A percentile compares a stretch with the other conserved stretches of the same genome.
Evolutionary conservation across 2,113 vertebrate species (phyloP).

Genomic region (Puffinus mauretanicus): DNA sequence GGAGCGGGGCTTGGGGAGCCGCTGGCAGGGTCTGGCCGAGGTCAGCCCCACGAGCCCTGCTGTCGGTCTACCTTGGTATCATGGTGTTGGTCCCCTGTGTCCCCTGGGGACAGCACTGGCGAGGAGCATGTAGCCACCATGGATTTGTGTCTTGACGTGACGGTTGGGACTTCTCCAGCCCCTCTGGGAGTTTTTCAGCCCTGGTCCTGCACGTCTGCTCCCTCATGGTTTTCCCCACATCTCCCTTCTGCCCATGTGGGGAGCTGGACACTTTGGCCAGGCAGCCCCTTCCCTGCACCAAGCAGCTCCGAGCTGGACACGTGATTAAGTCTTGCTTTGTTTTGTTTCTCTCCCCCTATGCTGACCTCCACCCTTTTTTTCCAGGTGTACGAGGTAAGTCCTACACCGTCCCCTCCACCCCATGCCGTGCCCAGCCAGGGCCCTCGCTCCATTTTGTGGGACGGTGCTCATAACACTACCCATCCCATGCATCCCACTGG

Average conservation of each 20-base stretch:
- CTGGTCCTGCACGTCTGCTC: background rate
- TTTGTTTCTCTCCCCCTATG: conserved; percentile 82
- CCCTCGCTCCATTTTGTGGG: background rate
- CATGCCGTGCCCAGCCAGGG: conserved; percentile 11
- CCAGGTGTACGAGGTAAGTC: conserved; percentile 97
- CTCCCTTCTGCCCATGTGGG: background rate
- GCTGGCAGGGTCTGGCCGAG: background rate
- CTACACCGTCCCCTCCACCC: background rate
- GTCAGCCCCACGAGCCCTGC: background rate
- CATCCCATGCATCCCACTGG: conserved; percentile 15
- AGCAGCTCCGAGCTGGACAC: conserved; percentile 26
- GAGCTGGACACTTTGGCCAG: accelerated
- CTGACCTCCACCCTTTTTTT: conserved; percentile 86
- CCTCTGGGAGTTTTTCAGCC: background rate
- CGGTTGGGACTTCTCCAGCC: background rate
- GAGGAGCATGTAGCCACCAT: background rate
- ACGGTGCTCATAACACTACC: conserved; percentile 31
- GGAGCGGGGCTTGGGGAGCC: background rate
- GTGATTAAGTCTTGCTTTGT: conserved; percentile 78
- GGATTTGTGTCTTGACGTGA: background rate
- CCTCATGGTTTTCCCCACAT: background rate
- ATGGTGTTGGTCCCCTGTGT: background rate
- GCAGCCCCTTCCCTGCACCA: background rate
- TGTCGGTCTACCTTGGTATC: background rate
- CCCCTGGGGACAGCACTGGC: background rate